phyloP scores from a whole-genome alignment of 2,113 vertebrate species.

The Urocolius indicus region DNA sequence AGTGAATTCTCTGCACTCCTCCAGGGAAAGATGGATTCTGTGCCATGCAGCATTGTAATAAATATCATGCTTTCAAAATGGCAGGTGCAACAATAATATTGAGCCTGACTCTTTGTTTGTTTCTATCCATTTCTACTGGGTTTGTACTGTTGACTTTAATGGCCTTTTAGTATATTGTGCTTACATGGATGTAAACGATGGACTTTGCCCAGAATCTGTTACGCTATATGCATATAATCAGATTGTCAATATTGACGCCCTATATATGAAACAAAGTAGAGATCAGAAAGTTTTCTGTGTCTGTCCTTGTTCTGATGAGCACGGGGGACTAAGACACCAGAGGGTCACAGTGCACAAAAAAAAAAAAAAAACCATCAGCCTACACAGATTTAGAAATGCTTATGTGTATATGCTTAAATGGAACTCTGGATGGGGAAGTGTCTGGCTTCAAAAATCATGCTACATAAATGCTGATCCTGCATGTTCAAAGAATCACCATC shows the following conservation, averaged over 20 bases:
- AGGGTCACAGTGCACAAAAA: neutral
- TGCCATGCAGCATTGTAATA: neutral
- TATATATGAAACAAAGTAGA: neutral
- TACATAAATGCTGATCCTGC: neutral
- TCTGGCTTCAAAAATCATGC: neutral
- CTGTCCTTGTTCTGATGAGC: neutral
- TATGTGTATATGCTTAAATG: neutral
- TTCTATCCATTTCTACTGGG: neutral
- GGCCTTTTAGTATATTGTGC: neutral
- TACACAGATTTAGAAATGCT: neutral
- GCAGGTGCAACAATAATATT: neutral
- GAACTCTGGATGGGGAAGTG: neutral
- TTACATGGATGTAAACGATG: neutral
- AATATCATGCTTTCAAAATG: neutral
- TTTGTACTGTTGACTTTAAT: neutral
- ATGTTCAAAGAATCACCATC: neutral
- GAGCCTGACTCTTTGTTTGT: neutral
- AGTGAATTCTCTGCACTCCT: neutral
- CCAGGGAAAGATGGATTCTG: neutral
- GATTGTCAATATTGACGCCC: neutral
- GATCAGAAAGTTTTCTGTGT: neutral
- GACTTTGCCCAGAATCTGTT: neutral
- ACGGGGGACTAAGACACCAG: neutral
- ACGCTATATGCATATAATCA: neutral
- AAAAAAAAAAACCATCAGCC: neutral